Evolutionary conservation across 1,140 invertebrate genomes (phyloP), one percentile per base, ranked within the genome.

Genomic region (Calliopsis andreniformis): DNA sequence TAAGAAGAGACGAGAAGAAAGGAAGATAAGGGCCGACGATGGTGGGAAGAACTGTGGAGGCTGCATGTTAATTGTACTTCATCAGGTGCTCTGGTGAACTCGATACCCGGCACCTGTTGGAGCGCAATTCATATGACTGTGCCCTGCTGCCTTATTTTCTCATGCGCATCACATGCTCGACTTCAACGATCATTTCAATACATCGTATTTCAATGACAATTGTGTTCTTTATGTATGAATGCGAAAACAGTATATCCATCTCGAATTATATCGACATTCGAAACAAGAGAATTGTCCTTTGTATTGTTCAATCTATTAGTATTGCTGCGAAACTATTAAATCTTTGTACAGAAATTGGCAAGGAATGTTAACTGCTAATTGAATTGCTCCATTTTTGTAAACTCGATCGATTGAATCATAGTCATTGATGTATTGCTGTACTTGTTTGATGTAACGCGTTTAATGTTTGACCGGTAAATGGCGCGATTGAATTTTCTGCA

Each of bases 41-140:
- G n/a, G 28, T 39, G 45, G 51, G n/a, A 59, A 42, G 55, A 49
- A 30, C 49, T 43, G 76, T 83, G 88, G 87, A 88, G 91, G 91
- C 91, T 91, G 94, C 96, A 96, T 96, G 96, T 96, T 96, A 96
- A 97, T 98, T 98, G 97, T 98, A 98, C 97, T 98, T 97, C 97
- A 97, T 98, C 97, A 98, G 97, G 97, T 98, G 97, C 97, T 98
- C 97, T 97, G 97, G 97, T 97, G 94, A 93, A 93, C 91, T 93
- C 88, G 87, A 92, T 94, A 96, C 96, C 97, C 96, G 97, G 96
- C 96, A 97, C 95, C 96, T 98, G 96, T 96, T 97, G 97, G 96
- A 97, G 97, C 97, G 96, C 97, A 97, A 94, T 94, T 94, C 92
- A 94, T 94, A 93, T 92, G 93, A 92, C 86, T 89, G 87, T 90